These are phyloP conservation scores for Lytechinus variegatus DNA, from an alignment of 35 echinoderm and acorn worm species.

Conservation along the genomic window DNA sequence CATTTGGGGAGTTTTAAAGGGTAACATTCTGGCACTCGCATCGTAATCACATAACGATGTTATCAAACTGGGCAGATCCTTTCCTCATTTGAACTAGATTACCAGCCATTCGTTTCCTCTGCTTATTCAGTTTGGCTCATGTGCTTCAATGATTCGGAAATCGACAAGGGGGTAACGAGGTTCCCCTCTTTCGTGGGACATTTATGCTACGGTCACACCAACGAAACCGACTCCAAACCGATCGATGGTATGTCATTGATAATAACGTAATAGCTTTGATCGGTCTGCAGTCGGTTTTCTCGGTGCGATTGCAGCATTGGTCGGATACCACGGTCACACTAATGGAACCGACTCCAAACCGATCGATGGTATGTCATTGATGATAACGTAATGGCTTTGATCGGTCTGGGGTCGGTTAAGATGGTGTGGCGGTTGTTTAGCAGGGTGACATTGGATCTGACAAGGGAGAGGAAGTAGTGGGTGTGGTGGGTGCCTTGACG, in stretches of 20 bases:
- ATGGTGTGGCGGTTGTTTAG: background rate
- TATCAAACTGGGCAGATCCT: slow-evolving; percentile 1
- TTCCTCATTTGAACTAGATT: background rate
- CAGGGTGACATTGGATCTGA: background rate
- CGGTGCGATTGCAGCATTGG: too few species aligned
- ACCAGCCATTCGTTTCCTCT: background rate
- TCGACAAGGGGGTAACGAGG: background rate
- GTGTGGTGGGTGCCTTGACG: background rate
- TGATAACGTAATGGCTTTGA: too few species aligned
- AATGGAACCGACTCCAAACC: too few species aligned
- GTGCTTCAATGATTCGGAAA: background rate
- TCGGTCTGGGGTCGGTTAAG: background rate
- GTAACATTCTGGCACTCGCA: background rate
- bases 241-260: too few species aligned
- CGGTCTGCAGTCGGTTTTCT: too few species aligned
- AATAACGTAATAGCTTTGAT: too few species aligned
- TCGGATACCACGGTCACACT: too few species aligned
- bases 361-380: too few species aligned
- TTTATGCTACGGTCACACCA: too few species aligned
- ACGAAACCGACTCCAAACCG: too few species aligned
- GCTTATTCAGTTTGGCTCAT: background rate
- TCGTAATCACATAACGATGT: background rate
- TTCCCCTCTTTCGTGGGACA: background rate
- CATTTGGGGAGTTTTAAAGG: background rate
- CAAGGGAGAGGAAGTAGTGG: background rate